Evolutionary conservation across 2,888 invertebrate genomes (phyloP), one percentile per base, ranked within the genome.

Genomic region (Cerceris ruficornis): DNA sequence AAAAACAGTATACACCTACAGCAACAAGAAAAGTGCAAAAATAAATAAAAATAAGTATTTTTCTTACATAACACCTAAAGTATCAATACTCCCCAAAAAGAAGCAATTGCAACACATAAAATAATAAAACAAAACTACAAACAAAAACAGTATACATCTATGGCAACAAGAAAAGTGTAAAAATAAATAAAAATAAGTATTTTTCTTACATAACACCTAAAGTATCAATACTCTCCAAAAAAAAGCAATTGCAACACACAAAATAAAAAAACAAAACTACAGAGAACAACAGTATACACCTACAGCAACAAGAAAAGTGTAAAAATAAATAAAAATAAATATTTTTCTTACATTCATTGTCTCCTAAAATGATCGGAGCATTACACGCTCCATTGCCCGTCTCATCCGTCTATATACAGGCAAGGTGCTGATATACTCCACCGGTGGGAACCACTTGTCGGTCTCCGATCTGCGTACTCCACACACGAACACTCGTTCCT

Each of bases 371-470:
- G 78, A 78, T 67, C 81, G 76, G 84, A 71, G 81, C 77, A 76
- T 75, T 75, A 66, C 72, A 43, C 58, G 11, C 62, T 64, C 78
- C 67, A 75, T 70, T 78, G 69, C 64, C 58, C 70, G 67, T 79
- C 77, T 75, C 62, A 54, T 69, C 62, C 54, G 52, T 61, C 39
- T 54, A 43, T 14, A 28, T 4, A 28, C 28, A n/a, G 69, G 75
- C 79, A 85, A 85, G 85, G 81, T 85, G 85, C 73, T 85, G 81
- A 72, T 65, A 72, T 77, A 69, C 76, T 65, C 61, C 60, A 75
- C 78, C 86, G 91, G 91, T 92, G 92, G 92, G 91, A 92, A 92
- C 91, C 89, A 91, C 91, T 92, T 90, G 91, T 91, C 89, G 86
- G 86, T 84, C 28, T 28, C 28, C 28, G 28, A 28, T 86, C 81